Evolutionary conservation across 2,113 vertebrate species (phyloP).

Genomic region (Saccopteryx bilineata): DNA sequence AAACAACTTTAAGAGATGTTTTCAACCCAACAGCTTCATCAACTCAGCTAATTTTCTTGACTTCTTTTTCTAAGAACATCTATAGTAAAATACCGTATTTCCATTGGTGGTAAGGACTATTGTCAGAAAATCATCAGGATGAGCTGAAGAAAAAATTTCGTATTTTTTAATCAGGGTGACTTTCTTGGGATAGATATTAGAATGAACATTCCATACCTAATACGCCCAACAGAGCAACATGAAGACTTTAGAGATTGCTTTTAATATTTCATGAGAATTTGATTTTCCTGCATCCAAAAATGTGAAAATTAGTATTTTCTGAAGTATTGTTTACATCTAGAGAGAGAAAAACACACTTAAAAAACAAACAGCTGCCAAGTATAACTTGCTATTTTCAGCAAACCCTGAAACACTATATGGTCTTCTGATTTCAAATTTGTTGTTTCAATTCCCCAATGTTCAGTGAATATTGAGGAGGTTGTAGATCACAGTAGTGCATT

Average conservation of each 20-base stretch:
- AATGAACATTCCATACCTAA: background rate
- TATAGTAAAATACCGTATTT: background rate
- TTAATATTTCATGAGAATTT: background rate
- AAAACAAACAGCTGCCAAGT: background rate
- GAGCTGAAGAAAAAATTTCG: background rate
- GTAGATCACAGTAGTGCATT: background rate
- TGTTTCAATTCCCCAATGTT: constrained; percentile 32
- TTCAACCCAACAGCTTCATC: background rate
- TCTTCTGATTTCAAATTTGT: constrained; percentile 10
- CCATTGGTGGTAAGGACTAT: background rate
- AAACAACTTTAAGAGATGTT: background rate
- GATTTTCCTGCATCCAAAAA: constrained; percentile 21
- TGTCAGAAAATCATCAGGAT: background rate
- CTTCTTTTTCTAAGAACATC: background rate
- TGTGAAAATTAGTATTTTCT: background rate
- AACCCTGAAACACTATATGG: background rate
- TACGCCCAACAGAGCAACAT: background rate
- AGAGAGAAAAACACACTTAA: background rate
- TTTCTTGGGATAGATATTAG: background rate
- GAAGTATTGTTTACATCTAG: background rate
- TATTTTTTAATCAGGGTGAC: background rate
- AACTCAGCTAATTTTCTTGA: background rate
- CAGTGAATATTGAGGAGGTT: background rate
- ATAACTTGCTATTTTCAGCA: background rate
- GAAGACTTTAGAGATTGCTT: background rate